Percentiles rank a stretch among this genome's conserved stretches.
These are phyloP conservation scores for Zosterops pallidus DNA, from an alignment of 2,113 vertebrate genomes.

Conservation along the genomic window DNA sequence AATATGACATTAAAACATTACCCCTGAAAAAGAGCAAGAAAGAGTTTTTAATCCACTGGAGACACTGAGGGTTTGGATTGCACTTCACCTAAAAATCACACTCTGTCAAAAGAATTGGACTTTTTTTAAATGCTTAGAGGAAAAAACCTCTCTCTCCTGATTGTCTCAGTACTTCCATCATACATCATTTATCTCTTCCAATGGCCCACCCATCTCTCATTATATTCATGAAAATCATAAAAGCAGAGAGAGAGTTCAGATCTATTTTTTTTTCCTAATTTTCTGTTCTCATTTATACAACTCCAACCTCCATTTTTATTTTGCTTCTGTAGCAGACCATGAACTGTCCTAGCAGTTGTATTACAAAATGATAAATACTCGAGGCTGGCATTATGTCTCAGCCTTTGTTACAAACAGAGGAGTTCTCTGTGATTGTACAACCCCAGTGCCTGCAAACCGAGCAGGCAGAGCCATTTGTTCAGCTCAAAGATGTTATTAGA, in stretches of 20 bases:
- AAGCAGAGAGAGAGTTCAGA: neutral
- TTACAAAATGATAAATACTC: slow-evolving; percentile 17
- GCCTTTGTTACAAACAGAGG: neutral
- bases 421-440: neutral
- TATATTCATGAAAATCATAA: neutral
- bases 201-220: neutral
- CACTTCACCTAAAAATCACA: neutral
- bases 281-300: slow-evolving; percentile 11
- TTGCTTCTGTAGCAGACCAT: neutral
- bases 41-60: neutral
- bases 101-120: neutral
- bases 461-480: neutral
- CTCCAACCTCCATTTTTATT: neutral
- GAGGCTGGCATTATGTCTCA: neutral
- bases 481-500: neutral
- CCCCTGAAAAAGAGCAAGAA: neutral
- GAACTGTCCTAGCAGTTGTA: neutral
- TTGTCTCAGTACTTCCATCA: neutral
- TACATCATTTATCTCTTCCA: neutral
- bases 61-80: neutral
- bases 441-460: neutral
- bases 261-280: neutral
- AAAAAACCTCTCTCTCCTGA: neutral
- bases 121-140: neutral
- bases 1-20: neutral